Percentiles rank a stretch among this genome's conserved stretches.
Conservation (phyloP, 2,888 invertebrate genomes). For the Drosophila seclusa region DNA sequence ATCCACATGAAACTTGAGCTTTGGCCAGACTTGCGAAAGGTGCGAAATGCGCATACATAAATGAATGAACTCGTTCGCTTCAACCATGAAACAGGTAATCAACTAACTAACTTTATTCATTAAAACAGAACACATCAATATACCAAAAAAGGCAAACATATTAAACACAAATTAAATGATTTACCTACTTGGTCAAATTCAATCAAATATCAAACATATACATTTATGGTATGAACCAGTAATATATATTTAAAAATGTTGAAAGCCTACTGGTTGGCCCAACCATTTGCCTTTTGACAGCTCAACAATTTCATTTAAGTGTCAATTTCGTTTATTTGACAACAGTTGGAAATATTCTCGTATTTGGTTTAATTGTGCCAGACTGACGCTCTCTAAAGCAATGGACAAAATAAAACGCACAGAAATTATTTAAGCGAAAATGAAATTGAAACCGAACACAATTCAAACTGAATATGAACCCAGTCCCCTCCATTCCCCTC, state of each 20-base stretch:
- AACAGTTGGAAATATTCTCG: slow-evolving; percentile 31
- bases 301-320: slow-evolving; percentile 19
- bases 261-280: slow-evolving; percentile 1
- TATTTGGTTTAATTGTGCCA: slow-evolving; percentile 65
- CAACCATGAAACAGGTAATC: too few species aligned
- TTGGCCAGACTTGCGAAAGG: slow-evolving; percentile 25
- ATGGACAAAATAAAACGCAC: slow-evolving; percentile 10
- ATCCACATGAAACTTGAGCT: slow-evolving; percentile 47
- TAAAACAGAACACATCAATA: background rate
- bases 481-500: background rate
- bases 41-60: slow-evolving; percentile 4
- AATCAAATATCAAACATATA: background rate
- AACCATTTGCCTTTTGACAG: slow-evolving; percentile 26
- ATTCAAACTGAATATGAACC: slow-evolving; percentile 51
- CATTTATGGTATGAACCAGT: background rate
- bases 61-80: background rate
- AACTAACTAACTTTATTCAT: background rate
- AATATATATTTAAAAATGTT: slow-evolving; percentile 22
- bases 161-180: background rate
- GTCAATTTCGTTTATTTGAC: slow-evolving; percentile 7
- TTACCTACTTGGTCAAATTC: background rate
- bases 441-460: slow-evolving; percentile 52
- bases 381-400: slow-evolving; percentile 13
- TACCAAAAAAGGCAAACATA: background rate
- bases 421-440: slow-evolving; percentile 67